A percentile compares a stretch with the other conserved stretches of the same genome.
Evolutionary conservation across 1,140 invertebrate genomes (phyloP).

Genomic region (Drosophila repleta): DNA sequence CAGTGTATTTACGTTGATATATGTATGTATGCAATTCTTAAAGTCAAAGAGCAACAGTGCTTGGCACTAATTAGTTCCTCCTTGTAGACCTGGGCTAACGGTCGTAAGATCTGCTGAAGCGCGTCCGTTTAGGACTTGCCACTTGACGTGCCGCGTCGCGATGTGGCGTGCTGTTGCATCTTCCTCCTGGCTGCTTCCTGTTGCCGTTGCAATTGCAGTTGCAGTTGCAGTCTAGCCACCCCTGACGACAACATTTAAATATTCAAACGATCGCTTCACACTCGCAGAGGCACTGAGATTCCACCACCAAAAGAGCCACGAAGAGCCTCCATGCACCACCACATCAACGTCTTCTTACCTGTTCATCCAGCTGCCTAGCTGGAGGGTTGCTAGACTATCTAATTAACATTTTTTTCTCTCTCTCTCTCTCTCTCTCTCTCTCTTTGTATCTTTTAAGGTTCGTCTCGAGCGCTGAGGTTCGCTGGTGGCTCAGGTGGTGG

Average conservation of each 20-base stretch:
- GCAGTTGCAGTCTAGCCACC: slow-evolving; percentile 38
- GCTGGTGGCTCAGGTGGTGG: slow-evolving; percentile 13
- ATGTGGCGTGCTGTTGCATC: slow-evolving; percentile 16
- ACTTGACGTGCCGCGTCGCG: slow-evolving; percentile 29
- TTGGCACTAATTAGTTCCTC: slow-evolving; percentile 61
- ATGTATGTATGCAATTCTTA: slow-evolving; percentile 19
- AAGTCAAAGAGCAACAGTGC: slow-evolving; percentile 2
- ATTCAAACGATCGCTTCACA: slow-evolving; percentile 79
- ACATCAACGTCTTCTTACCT: slow-evolving; percentile 8
- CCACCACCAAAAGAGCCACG: slow-evolving; percentile 53
- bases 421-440: neutral
- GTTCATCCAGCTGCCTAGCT: slow-evolving; percentile 22
- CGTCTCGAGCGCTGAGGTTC: slow-evolving; percentile 30
- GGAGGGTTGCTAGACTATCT: slow-evolving; percentile 73
- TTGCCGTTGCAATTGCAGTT: neutral
- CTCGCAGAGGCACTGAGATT: slow-evolving; percentile 63
- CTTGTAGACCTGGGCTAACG: slow-evolving; percentile 37
- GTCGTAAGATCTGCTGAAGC: slow-evolving; percentile 54
- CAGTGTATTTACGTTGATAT: neutral
- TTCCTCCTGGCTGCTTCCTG: slow-evolving; percentile 27
- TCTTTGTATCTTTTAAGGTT: slow-evolving; percentile 33
- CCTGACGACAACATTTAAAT: slow-evolving; percentile 64
- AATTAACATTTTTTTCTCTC: slow-evolving; percentile 65
- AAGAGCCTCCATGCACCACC: neutral
- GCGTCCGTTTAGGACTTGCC: slow-evolving; percentile 41